Evolutionary conservation across 2,888 invertebrate genomes (phyloP).

Genomic region (Meta bourneti): DNA sequence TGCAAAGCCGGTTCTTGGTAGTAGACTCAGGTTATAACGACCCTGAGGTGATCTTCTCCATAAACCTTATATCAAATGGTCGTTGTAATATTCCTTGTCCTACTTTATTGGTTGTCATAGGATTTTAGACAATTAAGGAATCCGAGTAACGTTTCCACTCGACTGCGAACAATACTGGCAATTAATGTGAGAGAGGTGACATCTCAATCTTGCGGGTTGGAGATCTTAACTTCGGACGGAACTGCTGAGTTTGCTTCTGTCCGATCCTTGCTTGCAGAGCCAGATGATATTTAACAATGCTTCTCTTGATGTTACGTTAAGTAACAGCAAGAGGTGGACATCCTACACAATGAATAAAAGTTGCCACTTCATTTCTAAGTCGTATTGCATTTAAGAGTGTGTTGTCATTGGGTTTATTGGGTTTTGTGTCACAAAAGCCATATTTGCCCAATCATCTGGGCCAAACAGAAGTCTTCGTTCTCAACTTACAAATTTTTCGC

Average conservation of each 20-base stretch:
- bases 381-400: too few species aligned
- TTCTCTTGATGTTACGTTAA: too few species aligned
- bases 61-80: too few species aligned
- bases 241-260: too few species aligned
- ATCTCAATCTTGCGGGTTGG: conserved; percentile 2
- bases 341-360: background rate
- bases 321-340: background rate
- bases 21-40: too few species aligned
- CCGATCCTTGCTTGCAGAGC: too few species aligned
- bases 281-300: background rate
- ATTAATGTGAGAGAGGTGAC: conserved; percentile 21
- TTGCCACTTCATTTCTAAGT: background rate
- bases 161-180: conserved; percentile 14
- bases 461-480: too few species aligned
- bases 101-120: conserved; percentile 53
- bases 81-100: background rate
- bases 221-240: background rate
- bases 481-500: too few species aligned
- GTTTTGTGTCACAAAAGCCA: background rate
- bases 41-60: too few species aligned
- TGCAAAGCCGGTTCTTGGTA: too few species aligned
- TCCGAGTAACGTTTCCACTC: background rate
- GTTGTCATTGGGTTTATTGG: too few species aligned
- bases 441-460: too few species aligned
- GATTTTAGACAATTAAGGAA: conserved; percentile 48